Conservation (phyloP, 2,888 invertebrate species). For the Bombylius major region DNA sequence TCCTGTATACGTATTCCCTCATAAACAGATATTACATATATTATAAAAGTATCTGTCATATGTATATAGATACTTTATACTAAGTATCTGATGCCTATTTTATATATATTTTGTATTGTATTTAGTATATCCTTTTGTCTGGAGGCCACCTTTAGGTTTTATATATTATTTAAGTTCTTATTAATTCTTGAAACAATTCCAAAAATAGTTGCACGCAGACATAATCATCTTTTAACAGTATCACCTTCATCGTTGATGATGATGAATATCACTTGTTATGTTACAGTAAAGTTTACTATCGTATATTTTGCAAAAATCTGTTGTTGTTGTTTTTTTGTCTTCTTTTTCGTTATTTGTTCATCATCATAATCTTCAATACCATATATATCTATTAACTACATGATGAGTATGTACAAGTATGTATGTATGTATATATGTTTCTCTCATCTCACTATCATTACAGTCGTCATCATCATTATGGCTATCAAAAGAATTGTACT, state of each 20-base stretch:
- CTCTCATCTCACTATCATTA: background rate
- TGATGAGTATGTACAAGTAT: too few species aligned
- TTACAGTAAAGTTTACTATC: too few species aligned
- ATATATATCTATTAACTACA: too few species aligned
- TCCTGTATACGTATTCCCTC: too few species aligned
- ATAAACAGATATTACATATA: too few species aligned
- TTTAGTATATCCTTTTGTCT: background rate
- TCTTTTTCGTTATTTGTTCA: background rate
- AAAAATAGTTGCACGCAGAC: constrained; percentile 9
- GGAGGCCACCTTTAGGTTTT: constrained; percentile 4
- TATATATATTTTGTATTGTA: too few species aligned
- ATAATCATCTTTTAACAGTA: constrained; percentile 4
- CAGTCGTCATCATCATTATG: constrained; percentile 3
- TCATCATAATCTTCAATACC: constrained; percentile 2
- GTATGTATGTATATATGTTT: background rate
- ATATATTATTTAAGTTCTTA: constrained; percentile 8
- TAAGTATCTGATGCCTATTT: too few species aligned
- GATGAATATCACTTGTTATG: too few species aligned
- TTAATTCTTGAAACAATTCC: constrained; percentile 11
- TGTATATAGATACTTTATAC: too few species aligned
- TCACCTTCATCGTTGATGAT: constrained; percentile 1
- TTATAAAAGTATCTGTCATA: too few species aligned
- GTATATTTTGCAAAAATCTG: too few species aligned
- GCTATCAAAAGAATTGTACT: background rate
- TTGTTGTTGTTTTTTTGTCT: too few species aligned